These are phyloP conservation scores for Urocolius indicus DNA, from an alignment of 2,113 vertebrate genomes.

Conservation along the genomic window DNA sequence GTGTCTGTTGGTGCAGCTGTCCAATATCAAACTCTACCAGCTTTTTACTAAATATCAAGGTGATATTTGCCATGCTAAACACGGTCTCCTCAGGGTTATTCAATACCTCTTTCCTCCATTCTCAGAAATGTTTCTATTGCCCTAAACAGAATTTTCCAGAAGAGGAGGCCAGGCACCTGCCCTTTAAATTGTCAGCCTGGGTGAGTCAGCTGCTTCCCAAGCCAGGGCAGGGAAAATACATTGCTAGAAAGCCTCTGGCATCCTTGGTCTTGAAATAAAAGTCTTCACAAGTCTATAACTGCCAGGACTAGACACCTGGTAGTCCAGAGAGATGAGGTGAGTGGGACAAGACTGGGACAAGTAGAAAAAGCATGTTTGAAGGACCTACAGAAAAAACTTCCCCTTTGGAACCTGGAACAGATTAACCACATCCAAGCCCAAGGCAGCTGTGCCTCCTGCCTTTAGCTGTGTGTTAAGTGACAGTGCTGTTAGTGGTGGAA, in stretches of 20 bases:
- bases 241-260: background rate
- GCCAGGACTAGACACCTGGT: background rate
- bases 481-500: background rate
- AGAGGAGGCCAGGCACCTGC: background rate
- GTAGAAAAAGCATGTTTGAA: background rate
- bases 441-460: background rate
- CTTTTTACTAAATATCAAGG: background rate
- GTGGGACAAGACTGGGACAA: background rate
- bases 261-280: background rate
- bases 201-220: background rate
- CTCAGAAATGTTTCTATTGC: background rate
- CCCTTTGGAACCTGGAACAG: background rate
- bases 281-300: background rate
- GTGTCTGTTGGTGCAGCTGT: slow-evolving; percentile 37
- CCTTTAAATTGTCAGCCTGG: background rate
- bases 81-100: background rate
- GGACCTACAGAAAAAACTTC: background rate
- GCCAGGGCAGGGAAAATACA: background rate
- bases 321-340: background rate
- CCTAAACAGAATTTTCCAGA: background rate
- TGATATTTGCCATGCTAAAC: background rate
- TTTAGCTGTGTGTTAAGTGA: background rate
- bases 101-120: background rate
- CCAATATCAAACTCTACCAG: background rate
- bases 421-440: background rate